phyloP scores from a whole-genome alignment of 2,113 vertebrate genomes.

The Anguilla japonica region DNA sequence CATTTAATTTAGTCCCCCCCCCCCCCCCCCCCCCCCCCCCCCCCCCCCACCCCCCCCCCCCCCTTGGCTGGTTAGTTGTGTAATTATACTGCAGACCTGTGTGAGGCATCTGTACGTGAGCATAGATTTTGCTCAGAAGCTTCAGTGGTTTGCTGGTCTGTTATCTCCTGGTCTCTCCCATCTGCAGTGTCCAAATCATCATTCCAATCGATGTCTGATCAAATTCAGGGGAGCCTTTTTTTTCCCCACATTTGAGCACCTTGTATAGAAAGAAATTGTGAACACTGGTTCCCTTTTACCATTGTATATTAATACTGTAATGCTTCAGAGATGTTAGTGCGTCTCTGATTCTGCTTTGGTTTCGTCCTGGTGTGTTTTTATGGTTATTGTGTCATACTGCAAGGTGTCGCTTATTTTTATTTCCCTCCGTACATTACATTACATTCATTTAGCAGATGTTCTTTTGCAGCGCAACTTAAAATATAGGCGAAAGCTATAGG shows the following conservation, averaged over 20 bases:
- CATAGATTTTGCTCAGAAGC: neutral
- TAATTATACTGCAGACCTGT: neutral
- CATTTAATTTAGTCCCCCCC: neutral
- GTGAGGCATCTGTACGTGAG: neutral
- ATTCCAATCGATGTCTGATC: neutral
- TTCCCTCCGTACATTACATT: neutral
- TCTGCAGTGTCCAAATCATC: neutral
- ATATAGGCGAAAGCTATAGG: too few relatives aligned
- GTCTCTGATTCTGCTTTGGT: neutral
- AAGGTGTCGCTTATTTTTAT: neutral
- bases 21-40: neutral
- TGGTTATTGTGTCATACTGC: neutral
- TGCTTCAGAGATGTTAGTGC: neutral
- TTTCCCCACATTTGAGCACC: neutral
- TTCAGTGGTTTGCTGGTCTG: neutral
- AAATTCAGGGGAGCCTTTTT: neutral
- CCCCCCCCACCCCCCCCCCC: neutral
- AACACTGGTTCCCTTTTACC: neutral
- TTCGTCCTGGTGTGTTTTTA: neutral
- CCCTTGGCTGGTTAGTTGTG: neutral
- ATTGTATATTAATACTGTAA: neutral
- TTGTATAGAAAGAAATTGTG: neutral
- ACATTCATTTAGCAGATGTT: neutral
- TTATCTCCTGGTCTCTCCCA: neutral
- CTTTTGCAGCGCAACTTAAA: neutral